Evolutionary conservation across 2,113 vertebrate species (phyloP).

Genomic region (Thalassoma bifasciatum): DNA sequence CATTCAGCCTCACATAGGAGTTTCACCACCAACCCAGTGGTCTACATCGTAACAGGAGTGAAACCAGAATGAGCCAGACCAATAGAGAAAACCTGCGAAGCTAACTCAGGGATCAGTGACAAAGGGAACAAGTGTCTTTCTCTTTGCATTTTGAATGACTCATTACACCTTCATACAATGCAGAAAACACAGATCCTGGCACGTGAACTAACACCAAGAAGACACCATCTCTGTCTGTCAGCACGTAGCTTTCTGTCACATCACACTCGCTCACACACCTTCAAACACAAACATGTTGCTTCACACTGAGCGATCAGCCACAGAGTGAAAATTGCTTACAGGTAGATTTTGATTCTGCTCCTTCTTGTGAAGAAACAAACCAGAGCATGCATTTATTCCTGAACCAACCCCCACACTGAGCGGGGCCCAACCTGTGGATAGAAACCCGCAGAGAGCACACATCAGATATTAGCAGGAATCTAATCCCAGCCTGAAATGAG

Average conservation of each 20-base stretch:
- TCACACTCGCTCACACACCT: background rate
- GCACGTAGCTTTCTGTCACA: background rate
- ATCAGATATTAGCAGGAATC: constrained; percentile 79
- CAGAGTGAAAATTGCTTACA: constrained; percentile 10
- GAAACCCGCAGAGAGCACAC: constrained; percentile 77
- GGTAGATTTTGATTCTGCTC: constrained; percentile 1
- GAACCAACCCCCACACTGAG: constrained; percentile 6
- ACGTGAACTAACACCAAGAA: background rate
- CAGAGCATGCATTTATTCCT: constrained; percentile 5
- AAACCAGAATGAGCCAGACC: no score
- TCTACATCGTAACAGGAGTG: no score
- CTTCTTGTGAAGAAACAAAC: constrained; percentile 17
- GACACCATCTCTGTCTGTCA: constrained; percentile 19
- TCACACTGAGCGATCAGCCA: constrained; percentile 9
- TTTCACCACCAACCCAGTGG: no score
- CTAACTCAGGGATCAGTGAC: no score
- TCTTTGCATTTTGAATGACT: constrained; percentile 6
- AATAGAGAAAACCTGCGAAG: no score
- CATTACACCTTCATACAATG: background rate
- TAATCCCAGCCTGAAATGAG: constrained; percentile 78
- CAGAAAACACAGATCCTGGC: background rate
- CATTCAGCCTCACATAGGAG: no score
- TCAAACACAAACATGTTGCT: background rate
- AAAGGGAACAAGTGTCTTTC: no score
- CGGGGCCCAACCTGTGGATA: constrained; percentile 50